Conservation (phyloP, 2,113 vertebrate genomes). For the Mobula hypostoma region DNA sequence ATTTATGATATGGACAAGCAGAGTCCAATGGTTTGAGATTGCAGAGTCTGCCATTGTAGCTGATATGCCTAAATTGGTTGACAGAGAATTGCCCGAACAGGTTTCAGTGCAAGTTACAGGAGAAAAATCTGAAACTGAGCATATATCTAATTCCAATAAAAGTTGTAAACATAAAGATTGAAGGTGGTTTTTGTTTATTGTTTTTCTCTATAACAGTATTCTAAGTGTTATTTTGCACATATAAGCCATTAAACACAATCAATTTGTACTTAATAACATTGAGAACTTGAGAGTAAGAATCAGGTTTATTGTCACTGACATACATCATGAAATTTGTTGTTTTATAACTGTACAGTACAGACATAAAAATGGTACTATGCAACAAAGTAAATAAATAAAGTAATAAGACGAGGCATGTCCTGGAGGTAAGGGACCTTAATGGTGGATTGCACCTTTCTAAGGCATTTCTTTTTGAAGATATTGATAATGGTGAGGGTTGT, state of each 20-base stretch:
- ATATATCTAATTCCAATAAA: conserved; percentile 43
- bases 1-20: not conserved
- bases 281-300: not conserved
- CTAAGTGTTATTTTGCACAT: not conserved
- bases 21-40: conserved; percentile 39
- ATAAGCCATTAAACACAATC: not conserved
- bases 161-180: conserved; percentile 50
- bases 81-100: conserved; percentile 10
- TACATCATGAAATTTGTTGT: not conserved
- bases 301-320: too few species aligned
- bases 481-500: too few species aligned
- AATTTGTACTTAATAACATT: not conserved
- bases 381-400: too few species aligned
- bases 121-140: conserved; percentile 39
- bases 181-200: not conserved
- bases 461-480: too few species aligned
- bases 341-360: too few species aligned
- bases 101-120: not conserved
- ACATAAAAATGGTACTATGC: too few species aligned
- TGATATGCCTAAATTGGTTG: conserved; percentile 44
- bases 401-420: too few species aligned
- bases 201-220: not conserved
- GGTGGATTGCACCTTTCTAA: too few species aligned
- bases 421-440: too few species aligned
- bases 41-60: conserved; percentile 47